Base-by-base conservation (phyloP, 2,113 vertebrate species). In the Periophthalmus modestus region DNA sequence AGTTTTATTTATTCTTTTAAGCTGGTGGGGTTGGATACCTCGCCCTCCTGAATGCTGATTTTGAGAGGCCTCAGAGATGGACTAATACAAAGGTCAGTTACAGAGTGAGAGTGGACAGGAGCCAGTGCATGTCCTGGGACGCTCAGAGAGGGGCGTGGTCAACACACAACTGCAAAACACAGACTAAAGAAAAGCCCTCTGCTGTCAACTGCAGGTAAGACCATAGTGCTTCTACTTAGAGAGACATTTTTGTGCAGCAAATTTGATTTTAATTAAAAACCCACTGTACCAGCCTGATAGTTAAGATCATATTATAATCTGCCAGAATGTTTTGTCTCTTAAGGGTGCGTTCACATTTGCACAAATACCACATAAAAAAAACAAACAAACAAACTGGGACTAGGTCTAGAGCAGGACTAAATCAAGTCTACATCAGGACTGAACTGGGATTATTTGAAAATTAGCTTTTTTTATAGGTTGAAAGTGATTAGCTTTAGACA, bases 161-260 rank as follows among this genome's bases (percentile, higher is more conserved):
- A 4, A 82, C 77, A 1, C 73, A 68, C 2, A 75, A 80, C 14
- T 92, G 91, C 74, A 79, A 54, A 50, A 85, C 94, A 14, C 85
- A 83, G 3, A 83, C 79, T 28, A 82, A 83, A 16, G 82, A 87
- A 13, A 43, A 82, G 34, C 16, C 81, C 0, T 11, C 68, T n/a
- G 81, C 71, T 23, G 75, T 95, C 69, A 94, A 77, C 82, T 96
- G 95, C 94, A 95, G 95, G 95, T 96, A 81, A 52, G 13, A 11
- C 19, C 6, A 9, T 3, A 57, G n/a, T 67, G 2, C 52, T 13
- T 36, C 36, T 65, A 34, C 9, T 43, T 19, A 43, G 19, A 33
- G 19, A 7, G 21, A 12, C 0, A 3, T 28, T 23, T 28, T 21
- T 21, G 21, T 43, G 39, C 0, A 23, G n/a, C 3, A 5, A 55